Evolutionary conservation across 2,113 vertebrate species (phyloP).

Genomic region (cattle (Bos taurus)): ARS-UCD2.0 NC_037331.1:116568001-116568500

Average conservation of each 20-base stretch:
- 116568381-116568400: fast-evolving
- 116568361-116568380: not conserved
- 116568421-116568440: fast-evolving
- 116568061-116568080: fast-evolving
- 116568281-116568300: not conserved
- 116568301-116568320: not conserved
- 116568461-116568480: not conserved
- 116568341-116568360: not conserved
- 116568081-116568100: not conserved
- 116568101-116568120: not conserved
- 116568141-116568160: not conserved
- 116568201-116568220: not conserved
- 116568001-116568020: fast-evolving
- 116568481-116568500: not conserved
- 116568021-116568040: not conserved
- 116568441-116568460: fast-evolving
- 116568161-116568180: fast-evolving
- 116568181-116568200: not conserved
- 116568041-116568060: fast-evolving
- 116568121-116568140: not conserved
- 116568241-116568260: not conserved
- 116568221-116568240: fast-evolving
- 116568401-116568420: fast-evolving
- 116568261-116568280: fast-evolving
- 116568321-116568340: not conserved